phyloP scores from a whole-genome alignment of 2,797 vertebrate species.

The Lepilemur septentrionalis region DNA sequence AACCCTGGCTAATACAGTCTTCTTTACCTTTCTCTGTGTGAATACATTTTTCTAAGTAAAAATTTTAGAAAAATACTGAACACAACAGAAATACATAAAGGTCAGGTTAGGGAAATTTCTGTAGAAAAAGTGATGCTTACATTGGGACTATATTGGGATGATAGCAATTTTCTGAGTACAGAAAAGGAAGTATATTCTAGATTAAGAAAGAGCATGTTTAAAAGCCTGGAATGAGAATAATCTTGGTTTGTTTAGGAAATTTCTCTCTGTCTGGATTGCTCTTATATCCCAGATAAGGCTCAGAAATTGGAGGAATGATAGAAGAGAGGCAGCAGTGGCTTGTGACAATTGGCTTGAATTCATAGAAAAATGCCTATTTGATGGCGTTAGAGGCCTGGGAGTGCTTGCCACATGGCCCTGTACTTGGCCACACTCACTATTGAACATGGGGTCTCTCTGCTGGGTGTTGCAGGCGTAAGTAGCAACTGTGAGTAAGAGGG shows the following conservation, averaged over 20 bases:
- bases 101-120: background rate
- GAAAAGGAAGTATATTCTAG: background rate
- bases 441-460: background rate
- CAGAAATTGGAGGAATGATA: background rate
- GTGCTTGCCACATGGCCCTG: background rate
- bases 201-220: background rate
- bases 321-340: background rate
- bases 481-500: background rate
- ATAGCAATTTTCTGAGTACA: background rate
- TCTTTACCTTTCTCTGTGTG: background rate
- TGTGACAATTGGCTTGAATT: background rate
- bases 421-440: background rate
- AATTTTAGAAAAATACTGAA: background rate
- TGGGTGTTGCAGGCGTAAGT: background rate
- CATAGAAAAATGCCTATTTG: background rate
- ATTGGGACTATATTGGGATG: background rate
- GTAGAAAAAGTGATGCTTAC: background rate
- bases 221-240: background rate
- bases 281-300: background rate
- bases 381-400: background rate
- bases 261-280: background rate
- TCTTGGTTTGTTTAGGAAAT: background rate
- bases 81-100: background rate
- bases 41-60: background rate
- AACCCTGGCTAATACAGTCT: background rate